Base-by-base conservation (phyloP, 2,113 vertebrate species). In the Otus sunia region DNA sequence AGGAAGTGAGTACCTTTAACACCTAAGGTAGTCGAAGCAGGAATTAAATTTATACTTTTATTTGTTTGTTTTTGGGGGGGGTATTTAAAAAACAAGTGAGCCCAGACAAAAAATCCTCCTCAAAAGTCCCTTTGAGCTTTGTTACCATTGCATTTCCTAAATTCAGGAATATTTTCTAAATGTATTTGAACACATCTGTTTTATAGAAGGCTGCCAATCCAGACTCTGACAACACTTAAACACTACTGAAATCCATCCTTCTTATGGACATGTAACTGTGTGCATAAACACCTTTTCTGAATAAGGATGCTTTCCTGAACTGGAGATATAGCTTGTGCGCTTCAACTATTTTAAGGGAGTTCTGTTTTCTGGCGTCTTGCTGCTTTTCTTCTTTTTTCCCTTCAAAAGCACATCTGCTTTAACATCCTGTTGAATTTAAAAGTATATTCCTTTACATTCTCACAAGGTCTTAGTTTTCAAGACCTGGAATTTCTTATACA, bases 1-100 rank as follows among this genome's bases (percentile, higher is more conserved):
- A 82, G 92, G 88, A 92, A 96, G 88, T 81, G 71, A 85, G 53
- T 92, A 74, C 73, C 91, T 93, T 86, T 89, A 78, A 67, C 76
- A 77, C 63, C n/a, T 56, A 90, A 78, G 79, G 74, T 22, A 74
- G 53, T 60, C 19, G 19, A 82, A 80, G 50, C 36, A 88, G 82
- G 55, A 94, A 66, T 79, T 67, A 72, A 67, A 50, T 66, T 64
- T 49, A 26, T n/a, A 55, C 43, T 36, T 30, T 36, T 56, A 76
- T 11, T 36, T 50, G 10, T 43, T 37, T 3, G 9, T 19, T 21
- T 71, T 52, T 15, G 12, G 11, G 12, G 8, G 8, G 22, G 7
- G 4, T 73, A 30, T 71, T 78, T 84, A 6, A n/a, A 90, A 66
- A 73, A 37, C 20, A 72, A 78, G 30, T 41, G 39, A 83, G 20